phyloP scores from a whole-genome alignment of 2,888 invertebrate genomes.

The Euplagia quadripunctaria region DNA sequence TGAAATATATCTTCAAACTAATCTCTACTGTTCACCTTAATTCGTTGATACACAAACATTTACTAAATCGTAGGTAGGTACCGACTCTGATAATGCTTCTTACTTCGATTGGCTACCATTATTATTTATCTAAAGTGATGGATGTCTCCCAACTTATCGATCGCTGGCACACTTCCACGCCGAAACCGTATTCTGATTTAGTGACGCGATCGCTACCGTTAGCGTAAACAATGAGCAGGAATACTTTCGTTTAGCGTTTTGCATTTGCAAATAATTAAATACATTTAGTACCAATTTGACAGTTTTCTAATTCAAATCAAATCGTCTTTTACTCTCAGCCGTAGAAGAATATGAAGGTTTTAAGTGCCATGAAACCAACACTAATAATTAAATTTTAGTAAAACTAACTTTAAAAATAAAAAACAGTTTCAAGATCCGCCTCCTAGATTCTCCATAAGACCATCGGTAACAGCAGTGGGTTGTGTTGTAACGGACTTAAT shows the following conservation, averaged over 20 bases:
- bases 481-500: no score
- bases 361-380: no score
- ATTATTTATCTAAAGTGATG: conserved; percentile 49
- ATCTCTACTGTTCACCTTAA: conserved; percentile 3
- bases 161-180: conserved; percentile 30
- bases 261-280: neutral
- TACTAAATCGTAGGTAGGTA: neutral
- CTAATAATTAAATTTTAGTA: no score
- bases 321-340: neutral
- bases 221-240: neutral
- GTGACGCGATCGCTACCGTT: neutral
- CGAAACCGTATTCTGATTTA: conserved; percentile 33
- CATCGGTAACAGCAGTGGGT: no score
- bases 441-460: no score
- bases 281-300: neutral
- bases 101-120: conserved; percentile 39
- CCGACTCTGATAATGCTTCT: conserved; percentile 31
- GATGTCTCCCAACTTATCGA: conserved; percentile 40
- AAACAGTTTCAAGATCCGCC: no score
- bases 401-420: no score
- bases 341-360: no score
- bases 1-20: neutral
- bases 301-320: neutral
- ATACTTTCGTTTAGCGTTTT: neutral
- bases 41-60: conserved; percentile 15